These are phyloP conservation scores for Caretta caretta DNA, from an alignment of 2,113 vertebrate species.

Conservation along the genomic window DNA sequence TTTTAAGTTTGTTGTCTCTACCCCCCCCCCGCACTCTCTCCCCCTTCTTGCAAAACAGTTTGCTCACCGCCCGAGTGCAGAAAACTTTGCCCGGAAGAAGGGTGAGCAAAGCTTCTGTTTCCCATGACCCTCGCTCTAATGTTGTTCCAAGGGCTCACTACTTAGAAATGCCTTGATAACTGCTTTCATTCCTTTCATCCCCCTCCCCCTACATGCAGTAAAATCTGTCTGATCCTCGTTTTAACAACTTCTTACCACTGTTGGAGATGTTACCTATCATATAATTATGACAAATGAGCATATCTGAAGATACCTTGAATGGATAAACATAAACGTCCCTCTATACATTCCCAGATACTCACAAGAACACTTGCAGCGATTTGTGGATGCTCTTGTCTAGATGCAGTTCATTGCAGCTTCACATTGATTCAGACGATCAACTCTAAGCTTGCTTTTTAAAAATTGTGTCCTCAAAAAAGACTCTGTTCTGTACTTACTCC, in stretches of 20 bases:
- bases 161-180: conserved; percentile 83
- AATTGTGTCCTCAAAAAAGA: neutral
- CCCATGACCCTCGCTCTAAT: conserved; percentile 85
- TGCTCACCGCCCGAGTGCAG: conserved; percentile 67
- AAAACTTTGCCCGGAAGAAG: conserved; percentile 82
- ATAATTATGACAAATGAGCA: neutral
- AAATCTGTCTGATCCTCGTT: conserved; percentile 7
- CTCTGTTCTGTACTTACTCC: accelerated
- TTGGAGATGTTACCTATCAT: conserved; percentile 8
- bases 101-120: conserved; percentile 81
- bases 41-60: conserved; percentile 71
- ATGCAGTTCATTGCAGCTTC: neutral
- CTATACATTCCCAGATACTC: neutral
- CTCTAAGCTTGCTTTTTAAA: neutral
- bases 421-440: neutral
- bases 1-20: neutral
- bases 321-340: neutral
- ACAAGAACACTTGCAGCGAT: neutral
- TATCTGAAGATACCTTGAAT: neutral
- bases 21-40: neutral
- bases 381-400: conserved; percentile 15
- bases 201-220: conserved; percentile 66
- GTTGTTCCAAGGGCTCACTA: conserved; percentile 82
- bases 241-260: neutral
- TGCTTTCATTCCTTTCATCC: conserved; percentile 78